Evolutionary conservation across 1,140 invertebrate genomes (phyloP), one percentile per base, ranked within the genome.

Genomic region (Diuraphis noxia): DNA sequence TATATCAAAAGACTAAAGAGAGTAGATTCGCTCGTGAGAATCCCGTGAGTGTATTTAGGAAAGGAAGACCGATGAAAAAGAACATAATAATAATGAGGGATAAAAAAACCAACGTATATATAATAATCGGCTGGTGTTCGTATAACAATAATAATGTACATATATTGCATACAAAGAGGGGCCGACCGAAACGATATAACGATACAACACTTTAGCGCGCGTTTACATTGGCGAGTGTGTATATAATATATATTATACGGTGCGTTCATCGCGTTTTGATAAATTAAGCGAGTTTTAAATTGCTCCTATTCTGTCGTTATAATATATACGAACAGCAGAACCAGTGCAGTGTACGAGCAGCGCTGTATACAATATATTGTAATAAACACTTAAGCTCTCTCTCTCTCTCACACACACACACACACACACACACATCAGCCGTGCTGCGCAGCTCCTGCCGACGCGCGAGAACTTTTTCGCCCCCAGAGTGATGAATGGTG

Each of bases 401-500:
- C 79, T 2, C 23, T 3, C 79, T 10, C 34, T 3, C 23, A 23
- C 17, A 81, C 77, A 38, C 77, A 79, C 77, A 81, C 36, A 38
- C 79, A 36, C 77, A 21, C 19, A 23, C 77, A 38, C 77, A 25
- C 34, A 81, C 77, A 38, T 41, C 38, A 40, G 10, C 79, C 79
- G 79, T 82, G 4, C n/a, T 5, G 38, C 10, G 38, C 79, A 13
- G 38, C 79, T 40, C 36, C 25, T 82, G 79, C 36, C 38, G 56
- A 72, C 56, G 30, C 30, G 56, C 56, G 79, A 40, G 79, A 82
- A 82, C 79, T 82, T 82, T 82, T 82, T 82, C 79, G 23, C 79
- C 38, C 23, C 79, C 38, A 25, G 79, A 82, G 79, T 82, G 79
- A 82, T 82, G 79, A 82, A 82, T 82, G 79, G 56, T n/a, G 56